Conservation (phyloP, 2,888 invertebrate species). For the Epiblema foenella region DNA sequence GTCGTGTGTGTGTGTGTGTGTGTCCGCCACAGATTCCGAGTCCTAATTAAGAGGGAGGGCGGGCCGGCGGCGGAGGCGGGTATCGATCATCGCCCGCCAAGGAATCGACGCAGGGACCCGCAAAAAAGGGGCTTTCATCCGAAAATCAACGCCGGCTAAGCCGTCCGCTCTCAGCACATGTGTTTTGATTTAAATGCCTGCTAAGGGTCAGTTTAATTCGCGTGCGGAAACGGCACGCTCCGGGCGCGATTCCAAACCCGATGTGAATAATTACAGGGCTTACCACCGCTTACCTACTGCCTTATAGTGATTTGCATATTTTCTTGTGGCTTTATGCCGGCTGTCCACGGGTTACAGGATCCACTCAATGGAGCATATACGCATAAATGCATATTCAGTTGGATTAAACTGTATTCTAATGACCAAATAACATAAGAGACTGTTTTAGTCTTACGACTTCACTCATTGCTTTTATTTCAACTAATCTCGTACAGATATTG, state of each 20-base stretch:
- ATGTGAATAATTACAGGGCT: constrained; percentile 85
- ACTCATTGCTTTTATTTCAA: not conserved
- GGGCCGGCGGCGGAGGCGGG: constrained; percentile 74
- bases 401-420: constrained; percentile 27
- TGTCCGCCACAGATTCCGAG: constrained; percentile 93
- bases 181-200: constrained; percentile 82
- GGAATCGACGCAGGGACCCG: constrained; percentile 84
- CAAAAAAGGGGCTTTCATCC: constrained; percentile 83
- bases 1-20: constrained; percentile 89
- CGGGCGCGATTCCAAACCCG: constrained; percentile 82
- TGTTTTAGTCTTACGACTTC: not conserved
- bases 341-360: constrained; percentile 57
- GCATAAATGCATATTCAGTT: constrained; percentile 40
- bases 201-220: constrained; percentile 82
- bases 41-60: constrained; percentile 93
- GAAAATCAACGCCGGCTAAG: constrained; percentile 81
- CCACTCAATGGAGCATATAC: constrained; percentile 49
- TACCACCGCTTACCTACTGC: constrained; percentile 83
- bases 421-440: constrained; percentile 11
- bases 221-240: constrained; percentile 77
- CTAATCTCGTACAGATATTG: not conserved
- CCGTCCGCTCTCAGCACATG: constrained; percentile 81
- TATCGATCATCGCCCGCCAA: constrained; percentile 83
- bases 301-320: constrained; percentile 84
- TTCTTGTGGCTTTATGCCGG: constrained; percentile 78